Evolutionary conservation across 2,888 invertebrate genomes (phyloP), one percentile per base, ranked within the genome.

Genomic region (Acronicta alni): DNA sequence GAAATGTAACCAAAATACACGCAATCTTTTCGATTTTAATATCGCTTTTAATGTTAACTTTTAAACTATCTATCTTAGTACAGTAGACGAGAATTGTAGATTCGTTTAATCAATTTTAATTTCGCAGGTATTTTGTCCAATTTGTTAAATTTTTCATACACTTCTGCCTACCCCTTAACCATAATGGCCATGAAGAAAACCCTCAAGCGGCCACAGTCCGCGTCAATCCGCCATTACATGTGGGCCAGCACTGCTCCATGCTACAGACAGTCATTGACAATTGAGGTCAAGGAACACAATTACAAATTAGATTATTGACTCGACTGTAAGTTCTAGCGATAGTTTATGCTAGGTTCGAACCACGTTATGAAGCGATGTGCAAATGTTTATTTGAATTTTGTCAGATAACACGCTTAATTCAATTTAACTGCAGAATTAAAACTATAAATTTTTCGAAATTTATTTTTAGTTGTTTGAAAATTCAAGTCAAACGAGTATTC

Each of bases 261-360:
- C 35, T 17, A 42, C 69, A 69, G 66, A 48, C 59, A 74, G 79
- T 71, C 78, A 77, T 77, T 68, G 74, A 70, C 77, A 60, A 89
- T 81, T 75, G 83, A 43, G 89, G 87, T 85, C 89, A 89, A 88
- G 89, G 89, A 86, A 84, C 62, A 71, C 66, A 75, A 81, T 82
- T 81, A 87, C 78, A 82, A 86, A 87, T 86, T 86, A 83, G 85
- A 85, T 85, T 85, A 85, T 82, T 84, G 85, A 80, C 79, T 76
- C 71, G 70, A 58, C 58, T 64, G 56, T 56, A 61, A 69, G 53
- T 57, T 68, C 59, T 53, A 47, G 30, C 64, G 64, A 49, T 67
- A 67, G 63, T 52, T 38, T 71, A 45, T 47, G 51, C 43, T 64
- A 45, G 64, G 46, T 47, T 59, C 26, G 9, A 46, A n/a, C n/a